These are phyloP conservation scores for Micronisus gabar DNA, from an alignment of 2,113 vertebrate genomes.

Conservation along the genomic window DNA sequence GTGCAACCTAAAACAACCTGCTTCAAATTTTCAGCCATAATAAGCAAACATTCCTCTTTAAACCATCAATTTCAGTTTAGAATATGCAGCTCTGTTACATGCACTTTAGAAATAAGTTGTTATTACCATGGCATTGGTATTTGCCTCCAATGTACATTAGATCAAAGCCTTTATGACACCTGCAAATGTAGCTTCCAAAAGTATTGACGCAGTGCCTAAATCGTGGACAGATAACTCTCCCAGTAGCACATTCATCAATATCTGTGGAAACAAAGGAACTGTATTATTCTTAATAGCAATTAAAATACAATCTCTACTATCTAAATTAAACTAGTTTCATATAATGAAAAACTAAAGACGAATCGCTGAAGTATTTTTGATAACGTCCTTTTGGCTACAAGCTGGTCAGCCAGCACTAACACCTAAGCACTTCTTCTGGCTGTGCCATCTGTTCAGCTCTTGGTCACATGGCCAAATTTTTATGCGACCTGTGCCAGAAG, in stretches of 20 bases:
- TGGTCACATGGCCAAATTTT: not conserved
- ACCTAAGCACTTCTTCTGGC: not conserved
- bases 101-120: not conserved
- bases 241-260: constrained; percentile 89
- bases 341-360: not conserved
- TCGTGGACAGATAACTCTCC: constrained; percentile 85
- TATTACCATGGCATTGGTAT: constrained; percentile 93
- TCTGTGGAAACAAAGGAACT: constrained; percentile 73
- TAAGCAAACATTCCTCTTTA: not conserved
- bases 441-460: not conserved
- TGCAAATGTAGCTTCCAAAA: constrained; percentile 98
- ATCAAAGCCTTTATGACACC: constrained; percentile 91
- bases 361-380: not conserved
- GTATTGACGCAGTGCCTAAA: constrained; percentile 95
- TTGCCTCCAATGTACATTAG: constrained; percentile 91
- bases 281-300: not conserved
- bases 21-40: not conserved
- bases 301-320: not conserved
- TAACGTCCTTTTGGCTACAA: not conserved
- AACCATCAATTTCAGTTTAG: not conserved
- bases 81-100: not conserved
- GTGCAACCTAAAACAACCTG: not conserved
- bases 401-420: not conserved
- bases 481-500: not conserved
- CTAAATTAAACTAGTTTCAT: not conserved